Conservation (phyloP, 2,113 vertebrate species). For the Aythya baeri region DNA sequence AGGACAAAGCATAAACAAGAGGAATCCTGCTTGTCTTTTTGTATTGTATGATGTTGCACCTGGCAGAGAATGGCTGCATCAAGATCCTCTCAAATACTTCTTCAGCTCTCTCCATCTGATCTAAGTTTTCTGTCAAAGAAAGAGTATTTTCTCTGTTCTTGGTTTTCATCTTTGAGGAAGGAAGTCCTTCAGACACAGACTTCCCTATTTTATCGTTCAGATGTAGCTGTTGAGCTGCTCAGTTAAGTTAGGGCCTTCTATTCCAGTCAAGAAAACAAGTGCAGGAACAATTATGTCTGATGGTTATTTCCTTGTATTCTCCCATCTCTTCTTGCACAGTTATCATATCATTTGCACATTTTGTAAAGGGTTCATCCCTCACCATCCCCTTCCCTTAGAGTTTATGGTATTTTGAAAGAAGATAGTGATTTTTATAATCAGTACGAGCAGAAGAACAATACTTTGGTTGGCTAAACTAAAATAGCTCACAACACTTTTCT, state of each 20-base stretch:
- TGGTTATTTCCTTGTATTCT: not conserved
- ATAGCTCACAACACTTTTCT: not conserved
- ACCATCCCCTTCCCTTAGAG: not conserved
- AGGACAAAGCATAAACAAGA: not conserved
- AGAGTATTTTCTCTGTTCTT: not conserved
- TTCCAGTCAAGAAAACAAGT: not conserved
- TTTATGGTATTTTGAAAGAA: not conserved
- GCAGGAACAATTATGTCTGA: not conserved
- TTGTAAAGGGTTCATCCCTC: not conserved
- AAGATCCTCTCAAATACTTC: not conserved
- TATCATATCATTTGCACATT: not conserved
- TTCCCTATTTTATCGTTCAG: not conserved
- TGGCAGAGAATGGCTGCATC: not conserved
- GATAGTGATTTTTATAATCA: not conserved
- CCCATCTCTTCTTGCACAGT: not conserved
- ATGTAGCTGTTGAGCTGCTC: not conserved
- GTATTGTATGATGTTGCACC: not conserved
- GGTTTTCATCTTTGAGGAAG: not conserved
- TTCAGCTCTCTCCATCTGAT: not conserved
- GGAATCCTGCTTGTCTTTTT: not conserved
- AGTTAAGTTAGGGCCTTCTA: not conserved
- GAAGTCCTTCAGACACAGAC: not conserved
- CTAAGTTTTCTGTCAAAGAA: not conserved
- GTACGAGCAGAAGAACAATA: not conserved
- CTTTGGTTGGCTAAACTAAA: conserved; percentile 2